Evolutionary conservation across 2,113 vertebrate species (phyloP).

Genomic region (Urocynchramus pylzowi): DNA sequence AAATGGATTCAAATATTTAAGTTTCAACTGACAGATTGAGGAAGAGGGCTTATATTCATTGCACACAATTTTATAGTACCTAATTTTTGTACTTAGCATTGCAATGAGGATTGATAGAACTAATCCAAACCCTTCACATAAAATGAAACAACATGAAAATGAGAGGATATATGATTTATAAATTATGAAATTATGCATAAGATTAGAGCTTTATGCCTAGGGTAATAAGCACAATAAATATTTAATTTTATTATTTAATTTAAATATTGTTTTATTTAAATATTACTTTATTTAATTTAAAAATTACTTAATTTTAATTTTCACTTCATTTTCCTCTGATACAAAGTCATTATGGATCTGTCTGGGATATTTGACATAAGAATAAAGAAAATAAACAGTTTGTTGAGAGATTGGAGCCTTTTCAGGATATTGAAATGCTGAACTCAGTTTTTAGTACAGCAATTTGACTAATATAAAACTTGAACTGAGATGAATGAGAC

Average conservation of each 20-base stretch:
- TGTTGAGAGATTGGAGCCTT: not conserved
- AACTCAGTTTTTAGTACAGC: not conserved
- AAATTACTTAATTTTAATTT: not conserved
- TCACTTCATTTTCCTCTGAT: not conserved
- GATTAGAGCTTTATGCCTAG: not conserved
- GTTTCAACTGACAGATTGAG: not conserved
- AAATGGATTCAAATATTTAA: not conserved
- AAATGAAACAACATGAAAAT: conserved; percentile 7
- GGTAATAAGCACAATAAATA: not conserved
- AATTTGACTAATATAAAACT: not conserved
- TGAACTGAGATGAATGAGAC: not conserved
- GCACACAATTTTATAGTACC: not conserved
- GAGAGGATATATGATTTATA: not conserved
- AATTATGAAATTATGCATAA: not conserved
- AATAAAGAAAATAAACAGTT: not conserved
- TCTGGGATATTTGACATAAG: not conserved
- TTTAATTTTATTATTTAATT: not conserved
- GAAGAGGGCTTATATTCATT: not conserved
- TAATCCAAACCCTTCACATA: not conserved
- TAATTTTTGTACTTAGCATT: not conserved
- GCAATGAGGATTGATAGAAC: not conserved
- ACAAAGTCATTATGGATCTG: not conserved
- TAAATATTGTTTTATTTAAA: not conserved
- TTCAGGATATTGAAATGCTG: not conserved
- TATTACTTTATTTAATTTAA: not conserved